These are phyloP conservation scores for Brachionus plicatilis DNA, from an alignment of 1,140 invertebrate genomes.

Conservation along the genomic window DNA sequence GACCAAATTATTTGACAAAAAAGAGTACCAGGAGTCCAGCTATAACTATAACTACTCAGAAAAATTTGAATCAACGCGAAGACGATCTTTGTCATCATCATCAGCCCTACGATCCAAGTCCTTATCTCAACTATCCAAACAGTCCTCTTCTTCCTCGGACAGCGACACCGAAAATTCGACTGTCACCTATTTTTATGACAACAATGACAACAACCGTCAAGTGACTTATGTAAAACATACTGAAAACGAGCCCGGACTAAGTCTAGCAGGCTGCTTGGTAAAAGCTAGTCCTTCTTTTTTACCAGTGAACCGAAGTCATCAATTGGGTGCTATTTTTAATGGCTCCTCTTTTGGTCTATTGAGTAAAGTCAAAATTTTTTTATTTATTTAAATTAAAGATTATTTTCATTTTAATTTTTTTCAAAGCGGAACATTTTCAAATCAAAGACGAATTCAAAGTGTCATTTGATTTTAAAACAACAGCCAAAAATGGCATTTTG, in stretches of 20 bases:
- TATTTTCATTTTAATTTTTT: background rate
- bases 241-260: background rate
- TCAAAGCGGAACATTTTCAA: constrained; percentile 12
- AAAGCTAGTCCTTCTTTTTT: constrained; percentile 27
- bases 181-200: constrained; percentile 8
- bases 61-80: background rate
- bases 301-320: constrained; percentile 19
- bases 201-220: background rate
- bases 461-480: constrained; percentile 31
- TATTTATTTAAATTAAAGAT: background rate
- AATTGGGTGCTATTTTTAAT: constrained; percentile 29
- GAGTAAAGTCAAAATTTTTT: background rate
- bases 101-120: background rate
- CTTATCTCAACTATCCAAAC: background rate
- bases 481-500: constrained; percentile 8
- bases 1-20: background rate
- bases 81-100: background rate
- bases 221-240: constrained; percentile 7
- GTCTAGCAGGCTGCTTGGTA: background rate
- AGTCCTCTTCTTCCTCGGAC: background rate
- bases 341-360: constrained; percentile 15
- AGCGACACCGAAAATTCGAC: background rate
- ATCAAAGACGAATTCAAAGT: constrained; percentile 22
- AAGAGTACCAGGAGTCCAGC: background rate
- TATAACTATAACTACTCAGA: background rate